Evolutionary conservation across 2,888 invertebrate genomes (phyloP).

Genomic region (Conops quadrifasciatus): DNA sequence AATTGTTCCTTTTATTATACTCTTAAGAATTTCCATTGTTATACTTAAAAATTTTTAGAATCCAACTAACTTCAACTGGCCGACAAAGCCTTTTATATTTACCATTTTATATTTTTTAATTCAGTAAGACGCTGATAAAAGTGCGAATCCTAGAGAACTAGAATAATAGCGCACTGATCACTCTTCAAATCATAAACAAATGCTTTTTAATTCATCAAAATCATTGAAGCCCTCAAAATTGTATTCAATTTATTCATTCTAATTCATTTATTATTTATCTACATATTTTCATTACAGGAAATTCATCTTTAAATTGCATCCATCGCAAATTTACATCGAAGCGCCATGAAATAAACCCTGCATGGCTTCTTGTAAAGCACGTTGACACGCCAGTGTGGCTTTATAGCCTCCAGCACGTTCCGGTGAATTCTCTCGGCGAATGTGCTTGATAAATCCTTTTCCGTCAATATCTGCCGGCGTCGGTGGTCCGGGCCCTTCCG

Average conservation of each 20-base stretch:
- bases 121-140: too few species aligned
- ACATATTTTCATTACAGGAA: conserved; percentile 18
- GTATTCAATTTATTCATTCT: not conserved
- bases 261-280: not conserved
- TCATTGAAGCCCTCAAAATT: too few species aligned
- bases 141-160: too few species aligned
- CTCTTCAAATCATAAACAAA: too few species aligned
- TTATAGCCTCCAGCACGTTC: conserved; percentile 90
- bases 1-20: too few species aligned
- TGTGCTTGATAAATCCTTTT: conserved; percentile 78
- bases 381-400: conserved; percentile 81
- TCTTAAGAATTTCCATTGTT: too few species aligned
- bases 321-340: not conserved
- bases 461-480: conserved; percentile 70
- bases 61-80: too few species aligned
- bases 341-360: conserved; percentile 71
- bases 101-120: too few species aligned
- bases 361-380: conserved; percentile 89
- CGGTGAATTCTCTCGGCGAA: conserved; percentile 75
- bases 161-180: too few species aligned
- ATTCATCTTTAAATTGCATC: conserved; percentile 1
- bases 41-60: too few species aligned
- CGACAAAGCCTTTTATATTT: too few species aligned
- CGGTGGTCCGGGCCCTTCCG: conserved; percentile 81
- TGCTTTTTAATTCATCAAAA: too few species aligned